Percentiles rank a stretch among this genome's conserved stretches.
phyloP scores from a whole-genome alignment of 2,888 invertebrate genomes.

The Campoplex nolae region DNA sequence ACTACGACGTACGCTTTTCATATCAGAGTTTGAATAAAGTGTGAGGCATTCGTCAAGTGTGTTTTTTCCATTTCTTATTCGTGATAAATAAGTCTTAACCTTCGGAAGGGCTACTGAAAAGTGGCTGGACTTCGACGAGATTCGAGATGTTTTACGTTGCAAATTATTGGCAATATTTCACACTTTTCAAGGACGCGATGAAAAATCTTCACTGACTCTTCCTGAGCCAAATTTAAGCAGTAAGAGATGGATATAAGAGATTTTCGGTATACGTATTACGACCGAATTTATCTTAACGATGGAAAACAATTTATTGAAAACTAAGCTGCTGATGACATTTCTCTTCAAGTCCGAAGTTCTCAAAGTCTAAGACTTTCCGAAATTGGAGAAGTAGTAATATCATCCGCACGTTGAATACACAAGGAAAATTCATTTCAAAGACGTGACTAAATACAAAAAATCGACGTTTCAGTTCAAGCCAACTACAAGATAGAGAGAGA shows the following conservation, averaged over 20 bases:
- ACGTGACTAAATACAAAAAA: conserved; percentile 16
- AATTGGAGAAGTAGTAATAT: neutral
- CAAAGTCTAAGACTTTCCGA: neutral
- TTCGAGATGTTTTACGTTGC: neutral
- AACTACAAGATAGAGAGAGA: conserved; percentile 33
- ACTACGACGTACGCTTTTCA: conserved; percentile 32
- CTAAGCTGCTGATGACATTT: neutral
- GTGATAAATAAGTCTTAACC: neutral
- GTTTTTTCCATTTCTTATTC: conserved; percentile 1
- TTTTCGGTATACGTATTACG: neutral
- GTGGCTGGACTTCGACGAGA: neutral
- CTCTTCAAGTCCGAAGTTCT: neutral
- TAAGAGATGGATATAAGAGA: neutral
- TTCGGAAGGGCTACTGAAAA: neutral
- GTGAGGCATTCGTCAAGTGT: conserved; percentile 10
- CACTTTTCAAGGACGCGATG: neutral
- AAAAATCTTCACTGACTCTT: neutral
- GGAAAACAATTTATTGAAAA: conserved; percentile 1
- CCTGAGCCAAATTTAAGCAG: neutral
- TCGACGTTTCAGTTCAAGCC: conserved; percentile 15
- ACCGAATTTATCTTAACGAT: neutral
- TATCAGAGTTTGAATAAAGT: conserved; percentile 18
- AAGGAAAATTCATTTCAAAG: conserved; percentile 32
- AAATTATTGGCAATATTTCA: neutral
- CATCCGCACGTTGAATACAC: neutral